Conservation (phyloP, 30 jellyfish, hydroid and myxozoan species). For the Chrysaora quinquecirrha region DNA sequence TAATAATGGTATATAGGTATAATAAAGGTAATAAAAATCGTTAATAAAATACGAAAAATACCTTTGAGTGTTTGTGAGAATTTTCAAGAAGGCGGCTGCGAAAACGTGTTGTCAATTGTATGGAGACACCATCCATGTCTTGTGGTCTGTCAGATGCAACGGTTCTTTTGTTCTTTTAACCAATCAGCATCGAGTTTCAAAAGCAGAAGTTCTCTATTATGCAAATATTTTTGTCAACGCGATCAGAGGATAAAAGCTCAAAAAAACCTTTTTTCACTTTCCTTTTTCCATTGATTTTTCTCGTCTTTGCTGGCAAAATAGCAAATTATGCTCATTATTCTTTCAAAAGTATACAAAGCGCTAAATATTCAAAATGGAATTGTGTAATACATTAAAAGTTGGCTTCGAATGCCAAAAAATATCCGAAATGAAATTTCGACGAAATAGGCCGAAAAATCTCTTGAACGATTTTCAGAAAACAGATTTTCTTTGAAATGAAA, state of each 20-base stretch:
- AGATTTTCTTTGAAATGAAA: too few species aligned
- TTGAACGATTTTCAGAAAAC: too few species aligned
- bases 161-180: constrained; percentile 67
- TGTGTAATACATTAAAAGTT: too few species aligned
- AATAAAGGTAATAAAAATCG: too few species aligned
- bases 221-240: constrained; percentile 55
- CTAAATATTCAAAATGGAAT: too few species aligned
- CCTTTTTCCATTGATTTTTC: background rate
- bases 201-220: constrained; percentile 56
- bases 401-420: too few species aligned
- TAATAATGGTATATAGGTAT: too few species aligned
- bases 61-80: constrained; percentile 67
- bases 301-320: background rate
- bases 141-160: constrained; percentile 92
- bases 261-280: background rate
- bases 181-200: constrained; percentile 38
- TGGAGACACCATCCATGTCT: constrained; percentile 79
- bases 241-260: background rate
- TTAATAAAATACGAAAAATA: constrained; percentile 3
- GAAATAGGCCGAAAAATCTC: too few species aligned
- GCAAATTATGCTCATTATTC: too few species aligned
- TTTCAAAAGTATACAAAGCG: too few species aligned
- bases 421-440: too few species aligned
- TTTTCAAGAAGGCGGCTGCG: background rate
- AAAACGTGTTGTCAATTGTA: constrained; percentile 54